Percentiles rank a stretch among this genome's conserved stretches.
Conservation (phyloP, 2,888 invertebrate genomes). For the Melieria omissa region DNA sequence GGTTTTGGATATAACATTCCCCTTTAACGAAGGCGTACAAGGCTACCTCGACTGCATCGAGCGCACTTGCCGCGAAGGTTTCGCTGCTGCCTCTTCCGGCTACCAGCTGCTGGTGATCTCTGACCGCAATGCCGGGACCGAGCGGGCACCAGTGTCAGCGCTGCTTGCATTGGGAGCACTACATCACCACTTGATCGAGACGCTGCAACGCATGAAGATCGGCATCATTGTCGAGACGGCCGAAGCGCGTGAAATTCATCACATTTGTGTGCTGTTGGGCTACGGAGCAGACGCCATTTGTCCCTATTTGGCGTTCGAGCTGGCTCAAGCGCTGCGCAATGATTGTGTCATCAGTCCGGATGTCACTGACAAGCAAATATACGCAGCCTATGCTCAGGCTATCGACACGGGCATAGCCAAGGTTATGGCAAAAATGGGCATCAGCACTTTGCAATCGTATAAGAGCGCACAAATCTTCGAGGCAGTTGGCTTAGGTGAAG, state of each 20-base stretch:
- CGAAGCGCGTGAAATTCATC: constrained; percentile 96
- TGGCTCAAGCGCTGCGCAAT: constrained; percentile 85
- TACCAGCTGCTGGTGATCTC: constrained; percentile 89
- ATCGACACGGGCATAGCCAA: constrained; percentile 91
- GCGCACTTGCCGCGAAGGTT: constrained; percentile 83
- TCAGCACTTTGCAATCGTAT: constrained; percentile 97
- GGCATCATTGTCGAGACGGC: constrained; percentile 95
- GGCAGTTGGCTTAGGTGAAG: constrained; percentile 92
- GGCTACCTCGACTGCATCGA: constrained; percentile 86
- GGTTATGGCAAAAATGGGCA: constrained; percentile 99
- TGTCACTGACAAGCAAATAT: constrained; percentile 84
- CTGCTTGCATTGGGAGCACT: constrained; percentile 90
- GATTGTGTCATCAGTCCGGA: constrained; percentile 85
- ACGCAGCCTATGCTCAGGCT: constrained; percentile 88
- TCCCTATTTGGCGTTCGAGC: constrained; percentile 95
- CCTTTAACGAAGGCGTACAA: constrained; percentile 76
- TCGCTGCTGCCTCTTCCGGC: constrained; percentile 79
- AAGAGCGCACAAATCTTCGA: constrained; percentile 99
- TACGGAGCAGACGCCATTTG: constrained; percentile 99
- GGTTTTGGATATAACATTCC: constrained; percentile 90
- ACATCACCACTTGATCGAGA: constrained; percentile 95
- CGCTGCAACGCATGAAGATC: constrained; percentile 94
- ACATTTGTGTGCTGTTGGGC: constrained; percentile 92
- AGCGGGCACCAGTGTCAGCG: constrained; percentile 80
- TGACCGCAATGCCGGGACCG: constrained; percentile 77